These are phyloP conservation scores for Heliconius nattereri DNA, from an alignment of 1,140 invertebrate genomes.

Conservation along the genomic window DNA sequence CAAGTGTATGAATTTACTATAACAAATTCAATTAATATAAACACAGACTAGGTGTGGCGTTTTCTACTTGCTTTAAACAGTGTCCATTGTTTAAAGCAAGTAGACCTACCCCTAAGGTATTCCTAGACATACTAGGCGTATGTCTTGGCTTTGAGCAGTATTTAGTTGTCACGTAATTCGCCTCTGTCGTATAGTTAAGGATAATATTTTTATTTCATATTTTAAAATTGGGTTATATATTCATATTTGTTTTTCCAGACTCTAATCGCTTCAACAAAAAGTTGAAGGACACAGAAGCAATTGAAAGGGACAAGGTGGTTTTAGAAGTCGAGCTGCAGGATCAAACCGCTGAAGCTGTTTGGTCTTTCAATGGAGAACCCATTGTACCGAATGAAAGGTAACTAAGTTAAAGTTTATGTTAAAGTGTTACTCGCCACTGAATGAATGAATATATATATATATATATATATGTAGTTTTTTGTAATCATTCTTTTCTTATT, in stretches of 20 bases:
- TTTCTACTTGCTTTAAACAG: too few relatives aligned
- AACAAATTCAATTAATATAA: background rate
- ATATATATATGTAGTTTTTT: background rate
- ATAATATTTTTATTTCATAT: background rate
- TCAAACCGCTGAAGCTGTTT: slow-evolving; percentile 95
- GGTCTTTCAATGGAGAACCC: slow-evolving; percentile 95
- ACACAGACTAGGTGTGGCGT: slow-evolving; percentile 16
- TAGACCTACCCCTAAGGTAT: slow-evolving; percentile 34
- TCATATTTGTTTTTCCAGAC: slow-evolving; percentile 83
- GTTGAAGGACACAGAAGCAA: slow-evolving; percentile 94
- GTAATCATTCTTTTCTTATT: background rate
- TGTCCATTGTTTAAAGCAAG: slow-evolving; percentile 44
- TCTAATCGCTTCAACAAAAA: slow-evolving; percentile 98
- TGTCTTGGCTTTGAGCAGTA: background rate
- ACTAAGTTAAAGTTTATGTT: background rate
- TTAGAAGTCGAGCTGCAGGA: slow-evolving; percentile 97
- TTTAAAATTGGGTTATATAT: background rate
- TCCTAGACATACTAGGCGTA: background rate
- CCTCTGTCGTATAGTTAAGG: background rate
- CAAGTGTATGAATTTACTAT: background rate
- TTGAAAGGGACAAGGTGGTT: slow-evolving; percentile 94
- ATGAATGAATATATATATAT: background rate
- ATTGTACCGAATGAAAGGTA: slow-evolving; percentile 88
- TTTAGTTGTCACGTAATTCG: background rate
- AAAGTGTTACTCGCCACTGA: too few relatives aligned